Percentiles rank a stretch among this genome's conserved stretches.
phyloP scores from a whole-genome alignment of 1,140 invertebrate genomes.

The Drosophila lacertosa region DNA sequence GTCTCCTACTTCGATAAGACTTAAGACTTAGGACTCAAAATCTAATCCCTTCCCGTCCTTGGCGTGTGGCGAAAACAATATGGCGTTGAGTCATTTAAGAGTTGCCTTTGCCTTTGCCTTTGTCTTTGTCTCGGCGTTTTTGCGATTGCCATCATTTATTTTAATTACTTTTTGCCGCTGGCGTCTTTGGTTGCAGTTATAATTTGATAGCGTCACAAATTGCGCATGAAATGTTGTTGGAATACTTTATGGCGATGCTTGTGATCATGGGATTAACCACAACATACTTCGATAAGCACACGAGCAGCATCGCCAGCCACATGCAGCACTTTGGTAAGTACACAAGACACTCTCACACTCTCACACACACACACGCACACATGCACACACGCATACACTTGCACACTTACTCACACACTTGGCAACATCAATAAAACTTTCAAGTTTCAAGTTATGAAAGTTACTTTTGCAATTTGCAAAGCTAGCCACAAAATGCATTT shows the following conservation, averaged over 20 bases:
- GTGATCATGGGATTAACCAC: conserved; percentile 84
- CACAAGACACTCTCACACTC: background rate
- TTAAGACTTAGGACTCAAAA: conserved; percentile 50
- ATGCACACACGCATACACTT: background rate
- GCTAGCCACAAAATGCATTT: background rate
- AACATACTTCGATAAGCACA: conserved; percentile 78
- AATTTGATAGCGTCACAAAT: conserved; percentile 78
- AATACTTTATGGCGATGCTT: conserved; percentile 83
- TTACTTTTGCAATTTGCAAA: background rate
- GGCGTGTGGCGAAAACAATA: conserved; percentile 54
- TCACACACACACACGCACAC: background rate
- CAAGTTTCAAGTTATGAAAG: background rate
- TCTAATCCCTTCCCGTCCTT: conserved; percentile 67
- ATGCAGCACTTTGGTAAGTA: conserved; percentile 75
- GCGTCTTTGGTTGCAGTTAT: conserved; percentile 67
- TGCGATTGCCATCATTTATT: conserved; percentile 79
- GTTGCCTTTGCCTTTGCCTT: conserved; percentile 22
- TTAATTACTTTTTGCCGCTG: conserved; percentile 76
- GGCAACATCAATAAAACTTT: background rate
- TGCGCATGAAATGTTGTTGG: conserved; percentile 84
- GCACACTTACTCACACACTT: background rate
- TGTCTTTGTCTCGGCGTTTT: conserved; percentile 38
- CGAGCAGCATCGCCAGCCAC: conserved; percentile 36
- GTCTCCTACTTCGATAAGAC: conserved; percentile 56
- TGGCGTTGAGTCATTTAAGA: conserved; percentile 50